These are phyloP conservation scores for Decapterus maruadsi DNA, from an alignment of 2,797 vertebrate species.

Conservation along the genomic window DNA sequence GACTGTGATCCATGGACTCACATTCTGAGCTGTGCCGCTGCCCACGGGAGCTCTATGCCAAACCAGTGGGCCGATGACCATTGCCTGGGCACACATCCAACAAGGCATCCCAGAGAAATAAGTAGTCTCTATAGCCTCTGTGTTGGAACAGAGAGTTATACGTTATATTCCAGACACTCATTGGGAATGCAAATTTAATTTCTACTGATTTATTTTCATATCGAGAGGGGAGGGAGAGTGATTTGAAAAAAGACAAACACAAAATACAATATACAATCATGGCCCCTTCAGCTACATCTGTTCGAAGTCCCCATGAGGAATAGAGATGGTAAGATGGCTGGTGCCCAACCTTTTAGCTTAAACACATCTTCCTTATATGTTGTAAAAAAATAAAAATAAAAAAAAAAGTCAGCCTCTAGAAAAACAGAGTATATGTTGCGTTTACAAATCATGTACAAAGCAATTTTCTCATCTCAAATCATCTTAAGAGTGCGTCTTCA, in stretches of 20 bases:
- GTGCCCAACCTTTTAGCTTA: conserved; percentile 12
- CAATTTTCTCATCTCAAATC: conserved; percentile 9
- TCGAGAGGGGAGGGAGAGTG: conserved; percentile 18
- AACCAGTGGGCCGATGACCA: conserved; percentile 72
- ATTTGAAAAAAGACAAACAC: conserved; percentile 33
- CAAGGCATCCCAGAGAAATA: conserved; percentile 68
- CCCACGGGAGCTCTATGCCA: conserved; percentile 72
- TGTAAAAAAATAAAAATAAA: background rate
- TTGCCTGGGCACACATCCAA: conserved; percentile 73
- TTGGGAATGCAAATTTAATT: conserved; percentile 74
- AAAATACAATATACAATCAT: conserved; percentile 44
- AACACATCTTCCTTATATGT: conserved; percentile 9
- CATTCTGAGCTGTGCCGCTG: conserved; percentile 68
- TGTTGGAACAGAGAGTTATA: conserved; percentile 50
- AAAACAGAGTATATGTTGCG: background rate
- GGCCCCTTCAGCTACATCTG: conserved; percentile 29
- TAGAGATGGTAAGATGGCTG: conserved; percentile 27
- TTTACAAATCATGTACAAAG: conserved; percentile 10
- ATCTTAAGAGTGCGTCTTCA: background rate
- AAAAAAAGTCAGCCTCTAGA: background rate
- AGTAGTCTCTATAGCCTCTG: conserved; percentile 61
- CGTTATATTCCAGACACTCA: conserved; percentile 64
- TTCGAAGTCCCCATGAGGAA: conserved; percentile 41
- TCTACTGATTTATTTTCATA: conserved; percentile 59
- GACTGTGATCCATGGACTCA: conserved; percentile 70